phyloP scores from a whole-genome alignment of 2,797 vertebrate species.

The Luscinia megarhynchos region DNA sequence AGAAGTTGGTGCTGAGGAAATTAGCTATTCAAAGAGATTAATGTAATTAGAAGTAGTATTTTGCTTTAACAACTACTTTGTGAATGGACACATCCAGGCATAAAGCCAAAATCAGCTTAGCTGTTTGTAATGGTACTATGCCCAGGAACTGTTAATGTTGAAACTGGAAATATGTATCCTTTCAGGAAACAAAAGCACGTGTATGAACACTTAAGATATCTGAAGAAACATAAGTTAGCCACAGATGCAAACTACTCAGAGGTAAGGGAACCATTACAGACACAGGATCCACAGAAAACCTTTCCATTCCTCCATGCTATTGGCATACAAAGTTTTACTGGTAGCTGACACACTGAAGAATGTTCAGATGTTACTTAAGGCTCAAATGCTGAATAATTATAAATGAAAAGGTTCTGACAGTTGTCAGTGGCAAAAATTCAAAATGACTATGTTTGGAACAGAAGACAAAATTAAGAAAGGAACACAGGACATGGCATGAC shows the following conservation, averaged over 20 bases:
- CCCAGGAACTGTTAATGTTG: constrained; percentile 22
- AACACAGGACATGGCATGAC: neutral
- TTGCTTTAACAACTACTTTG: constrained; percentile 40
- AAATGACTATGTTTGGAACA: neutral
- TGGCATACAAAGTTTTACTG: neutral
- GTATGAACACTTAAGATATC: neutral
- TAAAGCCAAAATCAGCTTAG: constrained; percentile 52
- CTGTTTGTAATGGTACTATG: constrained; percentile 59
- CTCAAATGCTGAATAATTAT: neutral
- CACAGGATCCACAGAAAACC: neutral
- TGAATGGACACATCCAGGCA: constrained; percentile 53
- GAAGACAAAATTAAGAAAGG: neutral
- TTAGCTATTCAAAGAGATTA: neutral
- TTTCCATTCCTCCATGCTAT: neutral
- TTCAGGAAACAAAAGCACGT: constrained; percentile 34
- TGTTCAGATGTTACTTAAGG: neutral
- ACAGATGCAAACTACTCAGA: neutral
- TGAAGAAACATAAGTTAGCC: neutral
- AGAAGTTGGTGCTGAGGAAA: neutral
- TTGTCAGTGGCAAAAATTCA: neutral
- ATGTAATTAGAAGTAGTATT: constrained; percentile 42
- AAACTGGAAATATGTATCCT: neutral
- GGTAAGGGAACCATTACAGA: neutral
- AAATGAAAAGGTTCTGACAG: neutral
- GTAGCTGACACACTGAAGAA: neutral